These are phyloP conservation scores for Mus pahari DNA, from an alignment of 2,113 vertebrate genomes.

Conservation along the genomic window DNA sequence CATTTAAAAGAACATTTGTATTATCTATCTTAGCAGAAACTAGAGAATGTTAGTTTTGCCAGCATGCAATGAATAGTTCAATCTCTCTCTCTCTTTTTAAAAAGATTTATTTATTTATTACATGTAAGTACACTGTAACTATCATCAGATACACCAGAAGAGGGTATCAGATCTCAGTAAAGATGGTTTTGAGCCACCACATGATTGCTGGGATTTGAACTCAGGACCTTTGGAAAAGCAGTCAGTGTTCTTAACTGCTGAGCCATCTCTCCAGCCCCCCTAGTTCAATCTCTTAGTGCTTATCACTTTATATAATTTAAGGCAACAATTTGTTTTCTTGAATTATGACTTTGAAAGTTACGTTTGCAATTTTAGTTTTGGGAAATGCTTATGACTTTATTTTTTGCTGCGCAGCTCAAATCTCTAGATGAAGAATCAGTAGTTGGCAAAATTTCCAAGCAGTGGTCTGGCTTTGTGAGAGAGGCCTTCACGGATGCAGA, in stretches of 20 bases:
- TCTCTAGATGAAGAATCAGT: constrained; percentile 90
- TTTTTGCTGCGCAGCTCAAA: constrained; percentile 87
- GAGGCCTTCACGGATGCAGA: constrained; percentile 93
- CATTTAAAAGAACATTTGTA: not conserved
- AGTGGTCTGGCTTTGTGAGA: constrained; percentile 92
- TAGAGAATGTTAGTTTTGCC: not conserved
- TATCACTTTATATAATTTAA: not conserved
- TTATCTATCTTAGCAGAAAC: not conserved
- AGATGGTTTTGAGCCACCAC: too few species aligned
- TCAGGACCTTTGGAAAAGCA: too few species aligned
- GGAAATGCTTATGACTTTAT: not conserved
- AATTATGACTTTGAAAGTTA: not conserved
- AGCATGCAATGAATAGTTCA: not conserved
- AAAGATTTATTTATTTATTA: too few species aligned
- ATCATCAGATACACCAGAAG: too few species aligned
- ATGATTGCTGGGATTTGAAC: too few species aligned
- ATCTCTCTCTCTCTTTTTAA: not conserved
- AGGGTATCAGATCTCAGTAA: too few species aligned
- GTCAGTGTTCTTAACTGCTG: too few species aligned
- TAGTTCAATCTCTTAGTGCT: not conserved
- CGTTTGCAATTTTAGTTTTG: not conserved
- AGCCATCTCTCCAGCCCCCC: too few species aligned
- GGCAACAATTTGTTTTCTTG: not conserved
- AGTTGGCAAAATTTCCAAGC: constrained; percentile 95
- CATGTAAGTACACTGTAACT: too few species aligned